Base-by-base conservation (phyloP, 2,888 invertebrate genomes). In the Druceiella hillmani region DNA sequence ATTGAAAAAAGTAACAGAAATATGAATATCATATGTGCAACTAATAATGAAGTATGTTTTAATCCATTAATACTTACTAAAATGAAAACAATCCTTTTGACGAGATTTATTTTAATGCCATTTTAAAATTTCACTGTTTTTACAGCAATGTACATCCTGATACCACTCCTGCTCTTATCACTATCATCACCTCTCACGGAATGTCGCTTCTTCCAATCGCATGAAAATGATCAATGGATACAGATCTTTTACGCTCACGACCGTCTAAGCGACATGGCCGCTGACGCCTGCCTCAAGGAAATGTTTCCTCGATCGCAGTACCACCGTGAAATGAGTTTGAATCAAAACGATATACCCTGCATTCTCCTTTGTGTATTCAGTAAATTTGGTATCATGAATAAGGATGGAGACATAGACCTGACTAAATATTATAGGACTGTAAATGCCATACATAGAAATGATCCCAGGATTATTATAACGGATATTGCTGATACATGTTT, bases 401-500 rank as follows among this genome's bases (percentile, higher is more conserved):
- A 64, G 29, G 68, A 67, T 30, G 69, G 69, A 1, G 53, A 50
- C 2, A 67, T 70, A 6, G 69, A 63, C 40, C 66, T 68, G 37
- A 59, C 57, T 46, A 68, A 68, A 41, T 70, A 70, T 50, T 67
- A 70, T 46, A 59, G 54, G 43, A 55, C 67, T 41, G 69, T 70
- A 1, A 63, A 63, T 41, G 62, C 67, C 0, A 68, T 70, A 29
- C 69, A 70, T 49, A 57, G 64, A 44, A 64, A 69, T 35, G 69
- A 70, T 47, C 66, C 67, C 2, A 57, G 69, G 43, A 61, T 70
- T 14, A 47, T 70, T n/a, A 66, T 69, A 33, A 68, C 69, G 2
- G 69, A 70, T 45, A 69, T 69, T 1, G 69, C 64, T 0, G 69
- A 70, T 14, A 70, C 69, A 0, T 70, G 69, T 24, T 67, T 66